Conservation (phyloP, 2,113 vertebrate species). For the Brachypodius melanocephalos region DNA sequence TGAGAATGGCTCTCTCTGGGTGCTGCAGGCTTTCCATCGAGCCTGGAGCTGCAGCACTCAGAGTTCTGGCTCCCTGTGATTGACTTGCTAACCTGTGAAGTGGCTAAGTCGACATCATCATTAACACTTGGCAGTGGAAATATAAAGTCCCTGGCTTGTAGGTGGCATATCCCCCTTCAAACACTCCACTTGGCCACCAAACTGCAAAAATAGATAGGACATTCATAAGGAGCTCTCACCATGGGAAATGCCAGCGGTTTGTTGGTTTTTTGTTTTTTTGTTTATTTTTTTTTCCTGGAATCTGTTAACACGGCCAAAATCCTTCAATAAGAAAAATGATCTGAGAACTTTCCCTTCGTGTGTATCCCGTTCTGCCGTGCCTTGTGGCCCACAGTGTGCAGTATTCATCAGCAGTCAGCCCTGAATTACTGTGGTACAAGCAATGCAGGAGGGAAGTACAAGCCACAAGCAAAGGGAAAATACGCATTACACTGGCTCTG, state of each 20-base stretch:
- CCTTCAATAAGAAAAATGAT: slow-evolving; percentile 50
- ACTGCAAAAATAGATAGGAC: slow-evolving; percentile 57
- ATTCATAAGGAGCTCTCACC: not conserved
- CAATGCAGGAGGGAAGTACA: slow-evolving; percentile 44
- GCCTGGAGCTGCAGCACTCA: not conserved
- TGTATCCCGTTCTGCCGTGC: slow-evolving; percentile 17
- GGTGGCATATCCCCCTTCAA: slow-evolving; percentile 40
- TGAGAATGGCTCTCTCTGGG: not conserved
- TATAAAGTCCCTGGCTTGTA: slow-evolving; percentile 30
- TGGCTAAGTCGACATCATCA: not conserved
- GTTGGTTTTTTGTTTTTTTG: not conserved
- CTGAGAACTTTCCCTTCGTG: slow-evolving; percentile 27
- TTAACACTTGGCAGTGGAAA: slow-evolving; percentile 42
- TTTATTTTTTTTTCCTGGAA: not conserved
- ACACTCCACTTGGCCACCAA: slow-evolving; percentile 44
- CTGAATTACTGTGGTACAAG: slow-evolving; percentile 46
- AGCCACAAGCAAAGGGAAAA: slow-evolving; percentile 55
- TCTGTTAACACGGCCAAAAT: slow-evolving; percentile 18
- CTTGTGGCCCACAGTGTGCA: slow-evolving; percentile 35
- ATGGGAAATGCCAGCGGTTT: slow-evolving; percentile 4
- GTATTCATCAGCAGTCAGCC: slow-evolving; percentile 46
- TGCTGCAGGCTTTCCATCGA: not conserved
- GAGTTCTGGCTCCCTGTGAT: not conserved
- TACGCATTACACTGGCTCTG: not conserved
- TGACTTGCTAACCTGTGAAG: slow-evolving; percentile 31